Conservation (phyloP, 2,113 vertebrate genomes). For the rat (Rattus norvegicus) region GRCr8 NC_086036.1:2492501-2493000, state of each 20-base stretch:
- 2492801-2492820: background rate
- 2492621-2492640: background rate
- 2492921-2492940: background rate
- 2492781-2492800: background rate
- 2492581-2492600: background rate
- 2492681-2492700: background rate
- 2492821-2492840: background rate
- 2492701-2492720: background rate
- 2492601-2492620: background rate
- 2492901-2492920: background rate
- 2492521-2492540: background rate
- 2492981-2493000: background rate
- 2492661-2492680: fast-evolving
- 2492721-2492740: background rate
- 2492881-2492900: background rate
- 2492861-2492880: background rate
- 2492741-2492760: background rate
- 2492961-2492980: background rate
- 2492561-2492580: background rate
- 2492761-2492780: background rate
- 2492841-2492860: background rate
- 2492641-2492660: fast-evolving
- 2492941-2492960: background rate
- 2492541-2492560: too few relatives aligned
- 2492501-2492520: conserved; percentile 16